phyloP scores from a whole-genome alignment of 1,140 invertebrate genomes.

The Lamellibrachia luymesi region DNA sequence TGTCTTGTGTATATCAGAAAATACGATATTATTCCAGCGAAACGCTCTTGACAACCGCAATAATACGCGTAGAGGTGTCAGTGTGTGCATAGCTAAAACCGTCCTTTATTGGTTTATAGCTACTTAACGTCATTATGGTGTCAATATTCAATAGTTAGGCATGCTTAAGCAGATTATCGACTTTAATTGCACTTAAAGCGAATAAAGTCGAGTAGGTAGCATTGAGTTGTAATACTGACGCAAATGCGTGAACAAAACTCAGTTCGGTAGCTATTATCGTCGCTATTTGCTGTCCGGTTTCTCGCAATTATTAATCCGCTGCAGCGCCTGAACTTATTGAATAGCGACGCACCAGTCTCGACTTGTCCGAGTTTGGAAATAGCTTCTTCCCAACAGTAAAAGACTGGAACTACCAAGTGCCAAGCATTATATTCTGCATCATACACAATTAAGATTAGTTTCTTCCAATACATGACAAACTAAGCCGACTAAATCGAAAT shows the following conservation, averaged over 20 bases:
- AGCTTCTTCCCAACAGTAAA: background rate
- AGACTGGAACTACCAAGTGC: background rate
- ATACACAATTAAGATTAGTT: too few relatives aligned
- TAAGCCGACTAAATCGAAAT: too few relatives aligned
- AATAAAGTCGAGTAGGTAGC: background rate
- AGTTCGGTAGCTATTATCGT: background rate
- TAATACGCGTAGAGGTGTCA: background rate
- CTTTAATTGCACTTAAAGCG: background rate
- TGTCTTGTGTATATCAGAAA: background rate
- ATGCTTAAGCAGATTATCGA: background rate
- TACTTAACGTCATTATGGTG: background rate
- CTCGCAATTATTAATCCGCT: background rate
- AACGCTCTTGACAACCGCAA: background rate
- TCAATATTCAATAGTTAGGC: background rate
- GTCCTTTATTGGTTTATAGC: background rate
- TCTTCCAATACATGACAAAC: too few relatives aligned
- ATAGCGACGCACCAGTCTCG: background rate
- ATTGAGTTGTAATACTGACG: background rate
- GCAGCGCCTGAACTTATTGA: background rate
- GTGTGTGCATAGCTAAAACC: background rate
- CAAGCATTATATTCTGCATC: background rate
- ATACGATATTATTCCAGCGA: background rate
- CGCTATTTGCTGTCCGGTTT: background rate
- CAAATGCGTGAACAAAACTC: background rate
- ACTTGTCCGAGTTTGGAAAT: background rate